Evolutionary conservation across 1,140 invertebrate genomes (phyloP).

Genomic region (Penaeus japonicus): DNA sequence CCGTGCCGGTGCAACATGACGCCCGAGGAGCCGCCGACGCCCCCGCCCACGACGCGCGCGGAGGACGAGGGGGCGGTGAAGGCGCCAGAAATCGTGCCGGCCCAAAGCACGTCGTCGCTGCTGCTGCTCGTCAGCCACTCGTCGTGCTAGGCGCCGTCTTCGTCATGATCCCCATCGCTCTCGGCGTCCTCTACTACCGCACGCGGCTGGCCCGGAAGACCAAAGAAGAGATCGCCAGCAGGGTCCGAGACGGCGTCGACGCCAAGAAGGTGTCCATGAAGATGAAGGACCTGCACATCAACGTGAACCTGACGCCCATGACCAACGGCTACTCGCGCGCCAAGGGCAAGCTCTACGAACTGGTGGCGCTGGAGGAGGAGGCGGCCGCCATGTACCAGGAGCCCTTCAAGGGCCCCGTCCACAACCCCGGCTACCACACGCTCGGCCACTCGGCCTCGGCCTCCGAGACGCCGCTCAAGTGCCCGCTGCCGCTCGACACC

Average conservation of each 20-base stretch:
- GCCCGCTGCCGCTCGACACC: constrained; percentile 60
- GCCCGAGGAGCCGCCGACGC: constrained; percentile 11
- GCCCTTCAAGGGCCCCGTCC: constrained; percentile 61
- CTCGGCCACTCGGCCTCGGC: constrained; percentile 64
- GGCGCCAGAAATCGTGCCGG: constrained; percentile 16
- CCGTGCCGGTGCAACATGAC: constrained; percentile 48
- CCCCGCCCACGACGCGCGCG: background rate
- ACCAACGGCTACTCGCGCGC: constrained; percentile 62
- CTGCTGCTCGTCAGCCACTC: constrained; percentile 37
- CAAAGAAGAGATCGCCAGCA: constrained; percentile 19
- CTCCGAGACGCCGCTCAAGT: constrained; percentile 70
- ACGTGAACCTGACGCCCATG: constrained; percentile 52
- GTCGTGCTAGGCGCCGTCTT: constrained; percentile 44
- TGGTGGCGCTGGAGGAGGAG: constrained; percentile 67
- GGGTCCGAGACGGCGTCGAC: constrained; percentile 4
- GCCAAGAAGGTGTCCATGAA: constrained; percentile 53
- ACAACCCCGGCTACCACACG: constrained; percentile 61
- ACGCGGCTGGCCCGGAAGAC: constrained; percentile 19
- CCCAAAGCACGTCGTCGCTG: constrained; percentile 13
- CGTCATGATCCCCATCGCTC: constrained; percentile 34
- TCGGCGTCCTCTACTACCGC: constrained; percentile 47
- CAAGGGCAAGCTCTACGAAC: constrained; percentile 69
- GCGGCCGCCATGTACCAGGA: constrained; percentile 65
- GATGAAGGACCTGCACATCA: constrained; percentile 64
- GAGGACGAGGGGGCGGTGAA: background rate